phyloP scores from a whole-genome alignment of 1,140 invertebrate species.

The Lamellibrachia luymesi region DNA sequence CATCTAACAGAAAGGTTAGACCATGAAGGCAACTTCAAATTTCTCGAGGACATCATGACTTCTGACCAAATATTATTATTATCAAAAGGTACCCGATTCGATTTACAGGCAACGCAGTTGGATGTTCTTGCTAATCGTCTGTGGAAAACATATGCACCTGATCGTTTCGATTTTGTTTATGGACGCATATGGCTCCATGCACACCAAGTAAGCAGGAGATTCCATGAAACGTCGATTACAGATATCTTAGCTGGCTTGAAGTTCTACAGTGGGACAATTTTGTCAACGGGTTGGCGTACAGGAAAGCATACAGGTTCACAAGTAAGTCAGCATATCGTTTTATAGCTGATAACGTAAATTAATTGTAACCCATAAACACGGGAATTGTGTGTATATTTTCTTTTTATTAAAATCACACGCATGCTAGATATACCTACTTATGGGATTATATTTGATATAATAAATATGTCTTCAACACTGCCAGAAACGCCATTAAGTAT shows the following conservation, averaged over 20 bases:
- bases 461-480: background rate
- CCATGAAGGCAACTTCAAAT: background rate
- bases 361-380: background rate
- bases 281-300: background rate
- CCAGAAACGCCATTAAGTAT: background rate
- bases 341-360: background rate
- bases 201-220: background rate
- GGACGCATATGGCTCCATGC: background rate
- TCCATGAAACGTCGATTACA: background rate
- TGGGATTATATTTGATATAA: background rate
- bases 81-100: background rate
- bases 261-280: background rate
- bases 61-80: conserved; percentile 6
- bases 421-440: background rate
- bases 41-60: conserved; percentile 4
- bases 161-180: background rate
- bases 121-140: background rate
- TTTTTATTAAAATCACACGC: background rate
- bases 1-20: conserved; percentile 5
- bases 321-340: background rate
- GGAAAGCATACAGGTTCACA: conserved; percentile 4
- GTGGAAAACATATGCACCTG: conserved; percentile 4
- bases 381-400: background rate
- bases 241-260: background rate
- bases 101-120: background rate